Conservation (phyloP, 53 echinoderm and acorn worm genomes). For the Hippasteria phrygiana region DNA sequence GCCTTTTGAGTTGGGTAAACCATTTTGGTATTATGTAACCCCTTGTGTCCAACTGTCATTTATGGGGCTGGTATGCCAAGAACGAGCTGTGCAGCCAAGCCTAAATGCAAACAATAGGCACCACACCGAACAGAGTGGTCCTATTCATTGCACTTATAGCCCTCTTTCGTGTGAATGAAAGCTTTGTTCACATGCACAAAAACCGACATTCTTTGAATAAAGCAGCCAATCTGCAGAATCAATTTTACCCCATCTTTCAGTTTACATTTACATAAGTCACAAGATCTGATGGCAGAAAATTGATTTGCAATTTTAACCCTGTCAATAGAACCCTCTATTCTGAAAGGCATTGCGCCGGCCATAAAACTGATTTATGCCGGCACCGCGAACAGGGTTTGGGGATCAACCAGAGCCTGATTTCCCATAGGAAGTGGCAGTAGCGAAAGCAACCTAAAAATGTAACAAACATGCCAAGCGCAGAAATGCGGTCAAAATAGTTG, state of each 20-base stretch:
- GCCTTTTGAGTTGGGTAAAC: too few species aligned
- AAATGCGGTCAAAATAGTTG: background rate
- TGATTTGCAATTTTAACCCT: background rate
- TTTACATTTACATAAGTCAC: background rate
- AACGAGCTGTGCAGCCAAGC: too few species aligned
- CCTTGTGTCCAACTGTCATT: too few species aligned
- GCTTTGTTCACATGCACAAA: too few species aligned
- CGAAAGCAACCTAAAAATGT: background rate
- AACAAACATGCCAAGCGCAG: background rate
- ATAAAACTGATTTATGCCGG: constrained; percentile 39
- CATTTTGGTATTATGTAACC: too few species aligned
- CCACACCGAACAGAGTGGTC: too few species aligned
- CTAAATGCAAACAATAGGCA: too few species aligned
- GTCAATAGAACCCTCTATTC: background rate
- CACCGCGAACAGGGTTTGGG: background rate
- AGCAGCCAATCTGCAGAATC: background rate
- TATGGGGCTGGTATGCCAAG: too few species aligned
- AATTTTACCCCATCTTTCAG: background rate
- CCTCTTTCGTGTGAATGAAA: too few species aligned
- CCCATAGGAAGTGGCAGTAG: constrained; percentile 29
- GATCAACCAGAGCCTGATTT: background rate
- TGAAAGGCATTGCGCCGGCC: constrained; percentile 9
- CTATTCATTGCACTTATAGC: too few species aligned
- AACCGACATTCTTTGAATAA: background rate
- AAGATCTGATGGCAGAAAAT: background rate